Evolutionary conservation across 2,113 vertebrate genomes (phyloP), one percentile per base, ranked within the genome.

Genomic region (Platycercus adscitus): DNA sequence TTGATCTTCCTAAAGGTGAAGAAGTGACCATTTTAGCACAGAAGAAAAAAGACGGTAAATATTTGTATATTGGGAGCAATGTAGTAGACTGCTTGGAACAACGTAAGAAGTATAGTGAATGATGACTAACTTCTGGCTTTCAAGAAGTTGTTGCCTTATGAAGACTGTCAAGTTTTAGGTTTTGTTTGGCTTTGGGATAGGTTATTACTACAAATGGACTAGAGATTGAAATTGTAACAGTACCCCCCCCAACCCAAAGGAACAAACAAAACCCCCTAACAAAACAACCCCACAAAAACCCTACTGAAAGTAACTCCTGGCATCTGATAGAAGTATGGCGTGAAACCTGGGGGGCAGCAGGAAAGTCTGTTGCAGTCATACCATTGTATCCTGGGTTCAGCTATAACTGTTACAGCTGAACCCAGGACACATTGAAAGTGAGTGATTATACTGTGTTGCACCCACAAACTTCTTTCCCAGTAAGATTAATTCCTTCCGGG

Each of bases 21-120:
- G 99, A 99, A 96, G 99, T 99, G 91, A 99, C 99, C 58, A 99
- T 99, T 91, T 93, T 99, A 97, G 99, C 99, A 56, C 99, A 99
- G 97, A 99, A 99, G 97, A 99, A 99, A 84, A 99, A 99, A 84
- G 99, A 99, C 35, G 99, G 99, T 99, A 82, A 98, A 97, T 96
- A 55, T 73, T 86, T 41, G 17, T 69, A 1, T 82, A 11, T 37
- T 3, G 8, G 29, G 31, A 92, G 9, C 31, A 20, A 44, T 70
- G 31, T 75, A 37, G 18, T 66, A 63, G 35, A 26, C 18, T 78
- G 10, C 29, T 79, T 70, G 23, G 46, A 81, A 53, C 7, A 55
- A 20, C 7, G 6, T 28, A 28, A 21, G 16, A 44, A 58, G 3
- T 39, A 10, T 15, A 25, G 26, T 2, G 13, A 83, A 3, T 20